A percentile compares a stretch with the other conserved stretches of the same genome.
Evolutionary conservation across 2,888 invertebrate genomes (phyloP).

Genomic region (Zhuqinia jingwanae): DNA sequence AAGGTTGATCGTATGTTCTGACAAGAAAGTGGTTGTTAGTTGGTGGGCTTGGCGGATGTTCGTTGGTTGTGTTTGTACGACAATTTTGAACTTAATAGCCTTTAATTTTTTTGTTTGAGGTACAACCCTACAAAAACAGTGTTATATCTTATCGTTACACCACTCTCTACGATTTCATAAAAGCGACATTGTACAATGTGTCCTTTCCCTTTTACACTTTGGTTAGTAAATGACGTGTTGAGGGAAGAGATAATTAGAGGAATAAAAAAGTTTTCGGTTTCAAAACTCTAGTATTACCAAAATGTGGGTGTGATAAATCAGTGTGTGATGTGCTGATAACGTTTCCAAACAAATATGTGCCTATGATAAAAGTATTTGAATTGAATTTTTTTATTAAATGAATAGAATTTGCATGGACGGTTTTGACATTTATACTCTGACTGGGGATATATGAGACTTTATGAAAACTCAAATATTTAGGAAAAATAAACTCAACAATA

Average conservation of each 20-base stretch:
- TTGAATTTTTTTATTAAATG: too few species aligned
- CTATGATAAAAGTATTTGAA: too few species aligned
- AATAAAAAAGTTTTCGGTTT: slow-evolving; percentile 48
- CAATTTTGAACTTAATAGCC: slow-evolving; percentile 47
- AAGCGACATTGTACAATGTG: background rate
- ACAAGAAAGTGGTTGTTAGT: slow-evolving; percentile 40
- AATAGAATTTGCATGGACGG: too few species aligned
- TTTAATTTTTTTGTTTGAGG: slow-evolving; percentile 68
- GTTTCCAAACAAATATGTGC: too few species aligned
- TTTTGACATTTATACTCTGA: too few species aligned
- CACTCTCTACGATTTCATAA: background rate
- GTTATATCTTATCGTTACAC: background rate
- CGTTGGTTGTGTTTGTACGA: slow-evolving; percentile 24
- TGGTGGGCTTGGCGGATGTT: slow-evolving; percentile 60
- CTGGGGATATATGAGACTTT: too few species aligned
- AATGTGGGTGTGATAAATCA: background rate
- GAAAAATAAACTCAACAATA: too few species aligned
- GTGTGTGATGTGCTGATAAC: too few species aligned
- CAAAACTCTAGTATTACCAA: slow-evolving; percentile 16
- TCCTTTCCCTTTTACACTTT: background rate
- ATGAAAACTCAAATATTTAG: too few species aligned
- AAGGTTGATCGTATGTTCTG: background rate
- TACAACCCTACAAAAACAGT: slow-evolving; percentile 52
- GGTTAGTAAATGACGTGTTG: slow-evolving; percentile 17
- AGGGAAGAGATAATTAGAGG: slow-evolving; percentile 52